Evolutionary conservation across 1,140 invertebrate genomes (phyloP).

Genomic region (Helicoverpa armigera): DNA sequence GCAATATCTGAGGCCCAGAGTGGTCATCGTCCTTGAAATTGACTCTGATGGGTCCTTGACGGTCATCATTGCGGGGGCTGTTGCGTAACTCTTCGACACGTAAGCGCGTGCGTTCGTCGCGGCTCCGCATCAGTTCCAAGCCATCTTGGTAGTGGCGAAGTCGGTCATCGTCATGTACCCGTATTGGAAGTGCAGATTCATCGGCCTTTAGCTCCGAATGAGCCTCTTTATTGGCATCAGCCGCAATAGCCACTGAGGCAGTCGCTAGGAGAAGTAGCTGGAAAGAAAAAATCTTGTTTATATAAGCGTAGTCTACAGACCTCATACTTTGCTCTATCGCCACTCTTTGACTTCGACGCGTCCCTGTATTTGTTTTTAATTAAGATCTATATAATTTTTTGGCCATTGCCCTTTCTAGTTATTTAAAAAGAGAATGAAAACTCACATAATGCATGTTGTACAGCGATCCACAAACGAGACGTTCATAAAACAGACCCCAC

Average conservation of each 20-base stretch:
- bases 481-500: neutral
- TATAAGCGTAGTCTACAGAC: neutral
- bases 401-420: neutral
- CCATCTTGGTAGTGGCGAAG: neutral
- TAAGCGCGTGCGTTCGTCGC: neutral
- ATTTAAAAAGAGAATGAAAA: neutral
- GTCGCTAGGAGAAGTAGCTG: conserved; percentile 1
- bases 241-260: neutral
- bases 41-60: neutral
- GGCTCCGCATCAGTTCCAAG: conserved; percentile 7
- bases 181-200: neutral
- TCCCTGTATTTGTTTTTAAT: no score
- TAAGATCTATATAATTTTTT: no score
- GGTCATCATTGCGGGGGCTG: neutral
- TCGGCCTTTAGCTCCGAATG: neutral
- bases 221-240: neutral
- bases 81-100: neutral
- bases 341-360: neutral
- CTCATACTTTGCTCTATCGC: neutral
- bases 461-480: neutral
- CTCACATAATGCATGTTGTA: conserved; percentile 9
- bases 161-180: neutral
- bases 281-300: neutral
- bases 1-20: neutral
- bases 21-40: neutral